phyloP scores from a whole-genome alignment of 2,797 vertebrate genomes.

The Babyrousa celebensis region DNA sequence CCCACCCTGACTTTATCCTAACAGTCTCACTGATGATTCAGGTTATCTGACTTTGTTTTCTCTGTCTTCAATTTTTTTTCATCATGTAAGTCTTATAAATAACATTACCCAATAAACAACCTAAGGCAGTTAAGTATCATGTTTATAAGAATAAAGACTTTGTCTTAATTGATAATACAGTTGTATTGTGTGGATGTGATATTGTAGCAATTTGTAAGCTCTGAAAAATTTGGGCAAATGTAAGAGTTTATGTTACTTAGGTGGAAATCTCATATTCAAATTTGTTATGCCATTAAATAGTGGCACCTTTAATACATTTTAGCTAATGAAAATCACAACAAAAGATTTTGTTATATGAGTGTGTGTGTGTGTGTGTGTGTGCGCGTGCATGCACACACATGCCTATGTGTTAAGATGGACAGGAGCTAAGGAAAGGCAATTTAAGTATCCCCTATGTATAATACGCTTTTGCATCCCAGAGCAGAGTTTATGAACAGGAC shows the following conservation, averaged over 20 bases:
- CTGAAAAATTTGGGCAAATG: background rate
- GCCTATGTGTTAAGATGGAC: too few species aligned
- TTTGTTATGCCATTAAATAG: too few species aligned
- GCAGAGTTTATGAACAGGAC: too few species aligned
- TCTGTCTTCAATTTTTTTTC: background rate
- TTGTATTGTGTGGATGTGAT: background rate
- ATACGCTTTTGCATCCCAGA: too few species aligned
- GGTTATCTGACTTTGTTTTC: background rate
- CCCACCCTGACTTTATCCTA: background rate
- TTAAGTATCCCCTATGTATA: too few species aligned
- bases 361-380: too few species aligned
- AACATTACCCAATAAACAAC: background rate
- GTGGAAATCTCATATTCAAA: background rate
- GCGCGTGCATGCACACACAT: too few species aligned
- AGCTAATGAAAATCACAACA: too few species aligned
- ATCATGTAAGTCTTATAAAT: constrained; percentile 13
- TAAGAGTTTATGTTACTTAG: background rate
- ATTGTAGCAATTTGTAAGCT: background rate
- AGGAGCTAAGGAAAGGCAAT: too few species aligned
- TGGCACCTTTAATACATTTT: too few species aligned
- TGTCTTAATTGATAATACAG: background rate
- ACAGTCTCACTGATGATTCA: background rate
- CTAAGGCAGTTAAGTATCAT: background rate
- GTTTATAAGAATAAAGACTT: background rate
- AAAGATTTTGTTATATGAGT: too few species aligned